Evolutionary conservation across 1,140 invertebrate species (phyloP), one percentile per base, ranked within the genome.

Genomic region (Neodiprion fabricii): DNA sequence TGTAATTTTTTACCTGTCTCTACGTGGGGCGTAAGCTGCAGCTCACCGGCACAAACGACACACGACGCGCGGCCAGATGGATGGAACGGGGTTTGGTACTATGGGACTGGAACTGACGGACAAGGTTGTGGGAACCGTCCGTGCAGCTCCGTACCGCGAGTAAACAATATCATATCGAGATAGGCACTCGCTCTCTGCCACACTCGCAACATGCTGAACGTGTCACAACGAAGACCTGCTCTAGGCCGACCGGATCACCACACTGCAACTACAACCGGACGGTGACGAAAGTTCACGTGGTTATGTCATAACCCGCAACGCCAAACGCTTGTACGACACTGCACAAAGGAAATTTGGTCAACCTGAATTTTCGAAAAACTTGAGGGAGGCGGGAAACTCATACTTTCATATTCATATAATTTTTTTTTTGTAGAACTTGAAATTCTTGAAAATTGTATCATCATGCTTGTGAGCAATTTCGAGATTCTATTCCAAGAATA

Each of bases 101-200:
- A 40, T 40, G 11, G 53, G 53, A 65, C 72, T 40, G 67, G 77
- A 72, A 73, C 71, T 9, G 23, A 17, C 67, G 49, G 17, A 17
- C 79, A 72, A 79, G 77, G 74, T 69, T 80, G 71, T 80, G 77
- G 80, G 77, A 80, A 80, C 71, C 28, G 53, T 14, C 11, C 11
- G 53, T 61, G 53, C 28, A 40, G 28, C 53, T 61, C 53, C 11
- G 5, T 40, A 40, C 53, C 11, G n/a, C 53, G n/a, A 61, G 53
- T 61, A 61, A 61, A 61, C 53, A 61, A 61, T 61, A 61, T 61
- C 53, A 17, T 17, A 9, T 61, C 53, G n/a, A 73, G 66, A 73
- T 48, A 70, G 17, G 75, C 74, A 14, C 53, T 61, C 53, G 53
- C n/a, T 61, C 53, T 17, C n/a, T 17, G 53, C 28, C 28, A 40